A percentile compares a stretch with the other conserved stretches of the same genome.
These are phyloP conservation scores for Aphidius ervi DNA, from an alignment of 1,140 invertebrate species.

Conservation along the genomic window DNA sequence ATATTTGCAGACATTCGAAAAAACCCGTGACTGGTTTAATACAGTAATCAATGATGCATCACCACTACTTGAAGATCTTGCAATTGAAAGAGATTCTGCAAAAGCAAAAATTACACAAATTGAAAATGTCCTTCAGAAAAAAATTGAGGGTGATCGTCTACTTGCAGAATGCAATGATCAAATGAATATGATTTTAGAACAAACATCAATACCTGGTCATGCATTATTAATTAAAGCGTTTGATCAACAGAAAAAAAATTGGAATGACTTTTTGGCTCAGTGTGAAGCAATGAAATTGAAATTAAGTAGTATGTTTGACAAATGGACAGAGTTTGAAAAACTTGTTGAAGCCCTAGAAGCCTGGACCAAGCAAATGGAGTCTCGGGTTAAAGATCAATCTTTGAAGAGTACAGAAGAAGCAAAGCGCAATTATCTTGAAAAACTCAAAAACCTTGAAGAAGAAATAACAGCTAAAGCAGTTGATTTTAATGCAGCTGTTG, in stretches of 20 bases:
- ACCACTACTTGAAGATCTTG: conserved; percentile 63
- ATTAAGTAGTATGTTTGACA: conserved; percentile 66
- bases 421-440: conserved; percentile 76
- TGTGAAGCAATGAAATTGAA: conserved; percentile 66
- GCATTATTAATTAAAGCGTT: conserved; percentile 68
- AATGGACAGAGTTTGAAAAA: conserved; percentile 77
- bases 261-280: conserved; percentile 71
- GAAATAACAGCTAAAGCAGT: conserved; percentile 69
- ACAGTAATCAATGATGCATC: conserved; percentile 67
- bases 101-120: conserved; percentile 70
- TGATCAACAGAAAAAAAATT: conserved; percentile 69
- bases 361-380: conserved; percentile 84
- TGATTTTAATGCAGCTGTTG: conserved; percentile 68
- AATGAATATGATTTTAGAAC: conserved; percentile 67
- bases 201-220: conserved; percentile 78
- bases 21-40: conserved; percentile 69
- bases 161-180: conserved; percentile 68
- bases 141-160: conserved; percentile 68
- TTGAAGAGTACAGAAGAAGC: conserved; percentile 79
- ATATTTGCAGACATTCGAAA: conserved; percentile 73
- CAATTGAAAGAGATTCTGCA: conserved; percentile 69
- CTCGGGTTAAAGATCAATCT: conserved; percentile 82
- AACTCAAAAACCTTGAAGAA: conserved; percentile 69
- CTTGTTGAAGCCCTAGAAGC: conserved; percentile 70
- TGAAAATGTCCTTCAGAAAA: conserved; percentile 70